Conservation (phyloP, 2,888 invertebrate genomes). For the Drosophila conformis region DNA sequence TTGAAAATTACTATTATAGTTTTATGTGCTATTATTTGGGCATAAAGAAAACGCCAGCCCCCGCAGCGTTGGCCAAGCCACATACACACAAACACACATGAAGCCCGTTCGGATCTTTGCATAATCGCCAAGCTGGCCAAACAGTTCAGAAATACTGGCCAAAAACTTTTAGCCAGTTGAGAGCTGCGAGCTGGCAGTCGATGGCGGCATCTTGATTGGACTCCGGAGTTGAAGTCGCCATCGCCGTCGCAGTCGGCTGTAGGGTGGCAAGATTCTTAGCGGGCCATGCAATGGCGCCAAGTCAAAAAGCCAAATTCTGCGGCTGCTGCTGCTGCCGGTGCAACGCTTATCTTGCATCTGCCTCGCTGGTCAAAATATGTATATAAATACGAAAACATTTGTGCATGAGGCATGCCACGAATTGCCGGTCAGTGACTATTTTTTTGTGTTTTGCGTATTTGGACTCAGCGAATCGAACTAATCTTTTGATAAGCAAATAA, state of each 20-base stretch:
- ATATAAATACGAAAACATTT: conserved; percentile 21
- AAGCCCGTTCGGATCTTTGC: conserved; percentile 52
- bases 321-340: conserved; percentile 12
- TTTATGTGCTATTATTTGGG: conserved; percentile 80
- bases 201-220: conserved; percentile 75
- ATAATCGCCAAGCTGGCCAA: conserved; percentile 63
- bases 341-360: conserved; percentile 61
- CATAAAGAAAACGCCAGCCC: conserved; percentile 76
- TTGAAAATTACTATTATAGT: conserved; percentile 80
- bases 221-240: conserved; percentile 16
- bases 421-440: conserved; percentile 24
- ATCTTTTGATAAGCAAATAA: conserved; percentile 70
- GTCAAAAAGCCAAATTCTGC: conserved; percentile 41
- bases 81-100: conserved; percentile 59
- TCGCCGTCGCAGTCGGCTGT: conserved; percentile 39
- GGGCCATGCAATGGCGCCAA: conserved; percentile 47
- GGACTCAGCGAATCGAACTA: conserved; percentile 58
- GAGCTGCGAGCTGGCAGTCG: conserved; percentile 40
- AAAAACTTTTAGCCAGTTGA: conserved; percentile 44
- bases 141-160: conserved; percentile 44
- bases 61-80: conserved; percentile 70
- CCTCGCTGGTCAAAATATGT: conserved; percentile 31
- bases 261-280: conserved; percentile 63
- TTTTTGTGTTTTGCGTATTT: conserved; percentile 42
- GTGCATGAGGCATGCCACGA: conserved; percentile 51